Base-by-base conservation (phyloP, 2,113 vertebrate species). In the Phyllostomus hastatus region DNA sequence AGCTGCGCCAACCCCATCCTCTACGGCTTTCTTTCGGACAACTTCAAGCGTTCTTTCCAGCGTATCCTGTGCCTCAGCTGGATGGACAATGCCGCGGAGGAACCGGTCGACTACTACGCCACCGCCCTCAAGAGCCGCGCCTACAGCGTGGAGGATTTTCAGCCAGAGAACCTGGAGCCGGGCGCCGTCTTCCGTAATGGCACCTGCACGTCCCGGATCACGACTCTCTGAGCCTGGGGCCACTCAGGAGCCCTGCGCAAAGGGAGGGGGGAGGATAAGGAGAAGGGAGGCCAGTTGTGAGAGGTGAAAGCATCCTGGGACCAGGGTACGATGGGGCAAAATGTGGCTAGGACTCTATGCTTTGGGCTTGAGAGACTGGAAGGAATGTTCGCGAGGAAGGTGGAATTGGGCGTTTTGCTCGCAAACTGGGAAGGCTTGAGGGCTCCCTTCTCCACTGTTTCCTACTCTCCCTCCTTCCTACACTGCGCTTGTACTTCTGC, bases 1-100 rank as follows among this genome's bases (percentile, higher is more conserved):
- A 99, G 99, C 97, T 99, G 99, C 96, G 99, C 99, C 97, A 99
- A 99, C 96, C 99, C 99, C 75, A 99, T 99, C 86, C 99, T 99
- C 83, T 99, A 99, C 54, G 99, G 99, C 91, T 99, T 99, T 97
- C 98, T 99, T 66, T 99, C 99, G 9, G 99, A 99, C 98, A 99
- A 99, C 98, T 99, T 99, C 98, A 99, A 99, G 97, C 98, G 99
- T 90, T 99, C 99, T 81, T 99, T 99, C 98, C 99, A 99, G 98
- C 98, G 99, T 97, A 99, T 99, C 84, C 97, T 99, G 70, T 99
- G 99, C 96, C 99, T 99, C 92, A 99, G 99, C 28, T 99, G 99
- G 99, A 99, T 99, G 99, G 99, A 99, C 96, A 99, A 98, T 95
- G 99, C 99, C 12, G 97, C 99, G 1, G 99, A 99, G 94, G 99